Evolutionary conservation across 2,888 invertebrate genomes (phyloP), one percentile per base, ranked within the genome.

Genomic region (Hetaerina titia): DNA sequence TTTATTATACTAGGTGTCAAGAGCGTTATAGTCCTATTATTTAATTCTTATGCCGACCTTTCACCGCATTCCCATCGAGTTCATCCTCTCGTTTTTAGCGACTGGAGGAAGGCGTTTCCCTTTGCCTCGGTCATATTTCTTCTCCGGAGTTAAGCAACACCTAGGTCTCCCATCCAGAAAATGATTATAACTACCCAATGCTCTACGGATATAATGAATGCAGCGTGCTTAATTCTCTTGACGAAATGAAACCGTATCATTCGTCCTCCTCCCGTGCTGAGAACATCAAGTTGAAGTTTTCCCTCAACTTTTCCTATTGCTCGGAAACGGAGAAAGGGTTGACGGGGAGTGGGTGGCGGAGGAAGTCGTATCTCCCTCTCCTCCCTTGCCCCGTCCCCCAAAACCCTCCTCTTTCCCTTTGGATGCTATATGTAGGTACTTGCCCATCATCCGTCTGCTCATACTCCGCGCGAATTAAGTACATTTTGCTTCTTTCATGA

Each of bases 361-460:
- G 31, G 69, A n/a, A n/a, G 81, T 81, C 81, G 31, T 15, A 22
- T 31, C 31, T 13, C 15, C 11, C 31, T 31, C 81, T 19, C 31
- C 69, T 9, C 60, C 60, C 60, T 60, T 1, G 1, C 60, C 17
- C 31, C 31, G 31, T 81, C 31, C 11, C 31, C 15, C n/a, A 69
- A 69, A n/a, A 45, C 4, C 45, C 45, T 31, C 15, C 81, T 81
- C 31, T 4, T 22, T 31, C 69, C 56, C 74, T 74, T 92, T 57
- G 69, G 69, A 69, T 69, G 92, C 92, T 31, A 69, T 92, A 92
- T 92, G 64, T 81, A 31, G 31, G 81, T 69, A 92, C 92, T 92
- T 74, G 69, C 92, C 92, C 92, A 92, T 92, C 92, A 92, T 92
- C 92, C 92, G 92, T 92, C 92, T 92, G 64, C 92, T 92, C 92